Conservation (phyloP, 2,888 invertebrate species). For the Axea sp. region DNA sequence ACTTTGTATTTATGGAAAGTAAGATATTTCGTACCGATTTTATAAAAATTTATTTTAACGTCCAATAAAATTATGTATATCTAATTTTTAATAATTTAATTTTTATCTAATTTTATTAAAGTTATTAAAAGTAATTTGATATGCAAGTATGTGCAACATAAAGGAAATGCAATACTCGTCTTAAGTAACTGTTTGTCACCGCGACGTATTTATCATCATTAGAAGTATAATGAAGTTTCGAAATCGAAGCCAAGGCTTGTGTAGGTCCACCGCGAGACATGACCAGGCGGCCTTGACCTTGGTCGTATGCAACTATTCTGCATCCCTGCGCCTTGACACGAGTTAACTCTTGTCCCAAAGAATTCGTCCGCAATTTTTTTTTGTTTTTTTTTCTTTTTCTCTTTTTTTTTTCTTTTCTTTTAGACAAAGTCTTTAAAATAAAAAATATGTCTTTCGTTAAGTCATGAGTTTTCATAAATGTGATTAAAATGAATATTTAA, state of each 20-base stretch:
- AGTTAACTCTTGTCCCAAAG: slow-evolving; percentile 25
- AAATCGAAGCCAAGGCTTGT: slow-evolving; percentile 49
- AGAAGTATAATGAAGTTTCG: slow-evolving; percentile 35
- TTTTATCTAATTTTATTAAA: no score
- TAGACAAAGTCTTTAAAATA: no score
- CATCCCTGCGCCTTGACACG: slow-evolving; percentile 46
- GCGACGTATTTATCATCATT: slow-evolving; percentile 24
- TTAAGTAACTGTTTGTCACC: slow-evolving; percentile 10
- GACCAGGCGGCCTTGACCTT: slow-evolving; percentile 58
- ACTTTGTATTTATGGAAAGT: no score
- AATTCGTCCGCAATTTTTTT: slow-evolving; percentile 11
- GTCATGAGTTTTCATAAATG: no score
- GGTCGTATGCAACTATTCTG: slow-evolving; percentile 50
- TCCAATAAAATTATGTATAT: no score
- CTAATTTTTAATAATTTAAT: no score
- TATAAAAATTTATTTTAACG: no score
- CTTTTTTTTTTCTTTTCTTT: no score
- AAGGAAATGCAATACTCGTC: neutral
- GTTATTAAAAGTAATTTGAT: neutral
- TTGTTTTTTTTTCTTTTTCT: no score
- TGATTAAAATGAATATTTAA: no score
- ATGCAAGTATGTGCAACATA: neutral
- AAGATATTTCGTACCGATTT: no score
- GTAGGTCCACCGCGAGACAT: slow-evolving; percentile 35
- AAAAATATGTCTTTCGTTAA: no score